Evolutionary conservation across 2,888 invertebrate species (phyloP), one percentile per base, ranked within the genome.

Genomic region (Plebejus anna): DNA sequence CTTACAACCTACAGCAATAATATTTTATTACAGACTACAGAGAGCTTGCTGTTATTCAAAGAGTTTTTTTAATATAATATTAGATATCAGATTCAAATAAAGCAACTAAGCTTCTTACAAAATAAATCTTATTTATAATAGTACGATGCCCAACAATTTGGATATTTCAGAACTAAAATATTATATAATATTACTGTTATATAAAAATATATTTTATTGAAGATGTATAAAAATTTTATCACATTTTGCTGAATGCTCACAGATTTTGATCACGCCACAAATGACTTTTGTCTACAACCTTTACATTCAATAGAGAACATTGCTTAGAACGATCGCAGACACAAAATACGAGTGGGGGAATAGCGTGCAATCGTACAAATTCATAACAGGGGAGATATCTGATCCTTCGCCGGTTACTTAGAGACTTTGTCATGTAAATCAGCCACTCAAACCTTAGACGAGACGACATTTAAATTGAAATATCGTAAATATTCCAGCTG

Each of bases 381-480:
- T 51, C 55, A 78, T 78, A 81, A 80, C 81, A 80, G 36, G 77
- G 76, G 77, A 81, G 79, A 76, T 78, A 77, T 79, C 77, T 87
- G 89, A 90, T 88, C 89, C 87, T 88, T 84, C 80, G 84, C 83
- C 87, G 86, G 86, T 86, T 87, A 87, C 87, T 89, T 87, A 86
- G 82, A 82, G 85, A 86, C 91, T 91, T 92, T 91, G 90, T 90
- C 88, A 92, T 92, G 92, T 86, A 91, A 92, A 92, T 91, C 86
- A 89, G 86, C 85, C 86, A 85, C 87, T 90, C 88, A 84, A 85
- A 85, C 85, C 87, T 83, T 81, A 79, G 84, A 83, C 85, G 86
- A 85, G 84, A 77, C 82, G 82, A 81, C 82, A 85, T 87, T 88
- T 87, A 86, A 85, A 88, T 87, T 87, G 86, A 89, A 90, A 89